These are phyloP conservation scores for Agrochola macilenta DNA, from an alignment of 2,888 invertebrate genomes.

Conservation along the genomic window DNA sequence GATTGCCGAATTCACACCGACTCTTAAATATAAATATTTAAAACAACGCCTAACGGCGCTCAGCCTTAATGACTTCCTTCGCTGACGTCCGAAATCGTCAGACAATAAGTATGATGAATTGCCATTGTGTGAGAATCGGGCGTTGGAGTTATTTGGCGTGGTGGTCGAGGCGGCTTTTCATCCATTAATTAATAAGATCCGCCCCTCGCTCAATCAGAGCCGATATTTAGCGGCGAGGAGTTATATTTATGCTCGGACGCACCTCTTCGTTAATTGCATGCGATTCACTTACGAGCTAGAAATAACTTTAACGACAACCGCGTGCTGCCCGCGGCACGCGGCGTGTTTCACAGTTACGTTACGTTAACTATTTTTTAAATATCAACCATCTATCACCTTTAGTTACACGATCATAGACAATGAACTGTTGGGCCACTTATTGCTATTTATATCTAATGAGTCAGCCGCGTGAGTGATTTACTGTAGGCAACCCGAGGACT, in stretches of 20 bases:
- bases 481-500: conserved; percentile 27
- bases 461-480: conserved; percentile 51
- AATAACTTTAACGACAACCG: conserved; percentile 80
- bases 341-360: conserved; percentile 66
- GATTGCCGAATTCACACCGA: conserved; percentile 77
- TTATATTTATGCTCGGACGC: conserved; percentile 85
- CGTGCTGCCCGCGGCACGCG: conserved; percentile 71
- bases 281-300: conserved; percentile 83
- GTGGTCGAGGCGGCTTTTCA: conserved; percentile 84
- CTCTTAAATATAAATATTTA: conserved; percentile 78
- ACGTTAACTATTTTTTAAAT: conserved; percentile 62
- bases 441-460: conserved; percentile 58
- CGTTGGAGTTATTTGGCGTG: conserved; percentile 81
- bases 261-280: conserved; percentile 86
- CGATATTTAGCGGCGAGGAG: conserved; percentile 83
- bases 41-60: conserved; percentile 80
- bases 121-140: conserved; percentile 87
- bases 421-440: conserved; percentile 36
- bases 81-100: conserved; percentile 88
- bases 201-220: conserved; percentile 86
- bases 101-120: conserved; percentile 89
- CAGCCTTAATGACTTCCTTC: conserved; percentile 86
- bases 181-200: conserved; percentile 88
- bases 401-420: conserved; percentile 57
- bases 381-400: conserved; percentile 62